Evolutionary conservation across 2,797 vertebrate species (phyloP).

Genomic region (Lithobates pipiens): DNA sequence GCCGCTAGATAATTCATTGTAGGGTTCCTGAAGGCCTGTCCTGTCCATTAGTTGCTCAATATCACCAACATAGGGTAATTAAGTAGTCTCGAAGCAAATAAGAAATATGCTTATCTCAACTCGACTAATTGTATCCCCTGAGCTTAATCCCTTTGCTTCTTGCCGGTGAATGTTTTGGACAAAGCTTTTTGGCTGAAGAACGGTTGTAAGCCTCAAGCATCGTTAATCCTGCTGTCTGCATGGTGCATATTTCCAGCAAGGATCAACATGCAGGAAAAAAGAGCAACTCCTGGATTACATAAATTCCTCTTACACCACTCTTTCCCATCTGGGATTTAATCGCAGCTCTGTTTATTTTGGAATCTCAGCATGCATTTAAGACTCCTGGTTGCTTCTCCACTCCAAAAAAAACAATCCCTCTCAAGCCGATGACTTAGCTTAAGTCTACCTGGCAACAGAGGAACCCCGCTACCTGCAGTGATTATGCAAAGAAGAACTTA

Average conservation of each 20-base stretch:
- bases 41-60: background rate
- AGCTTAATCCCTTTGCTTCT: constrained; percentile 16
- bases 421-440: background rate
- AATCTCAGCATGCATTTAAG: background rate
- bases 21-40: constrained; percentile 1
- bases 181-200: constrained; percentile 15
- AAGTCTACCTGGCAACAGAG: background rate
- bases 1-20: background rate
- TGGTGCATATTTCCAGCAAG: background rate
- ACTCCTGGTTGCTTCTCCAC: background rate
- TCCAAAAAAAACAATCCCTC: background rate
- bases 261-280: background rate
- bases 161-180: constrained; percentile 10
- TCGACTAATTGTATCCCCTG: constrained; percentile 54
- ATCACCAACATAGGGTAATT: constrained; percentile 29
- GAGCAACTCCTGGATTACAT: background rate
- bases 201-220: constrained; percentile 5
- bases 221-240: background rate
- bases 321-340: background rate
- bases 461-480: background rate
- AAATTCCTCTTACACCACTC: background rate
- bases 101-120: constrained; percentile 25
- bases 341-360: background rate
- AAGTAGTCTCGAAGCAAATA: constrained; percentile 14
- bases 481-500: background rate